Conservation (phyloP, 2,113 vertebrate genomes). For the Tauraco erythrolophus region DNA sequence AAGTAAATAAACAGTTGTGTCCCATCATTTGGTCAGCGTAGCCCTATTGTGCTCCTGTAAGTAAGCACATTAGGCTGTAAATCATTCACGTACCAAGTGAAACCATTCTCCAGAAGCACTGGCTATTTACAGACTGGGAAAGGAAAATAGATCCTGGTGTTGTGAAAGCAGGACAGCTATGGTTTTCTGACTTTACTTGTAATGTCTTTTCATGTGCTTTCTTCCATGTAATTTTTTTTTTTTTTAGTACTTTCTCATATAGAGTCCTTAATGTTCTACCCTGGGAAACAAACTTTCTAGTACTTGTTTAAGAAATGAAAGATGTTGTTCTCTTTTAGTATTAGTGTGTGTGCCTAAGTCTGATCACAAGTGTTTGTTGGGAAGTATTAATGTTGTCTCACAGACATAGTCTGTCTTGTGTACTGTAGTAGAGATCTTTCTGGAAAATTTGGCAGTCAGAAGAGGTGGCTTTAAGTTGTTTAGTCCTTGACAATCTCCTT, state of each 20-base stretch:
- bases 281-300: not conserved
- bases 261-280: not conserved
- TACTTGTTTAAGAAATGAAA: not conserved
- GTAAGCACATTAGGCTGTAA: not conserved
- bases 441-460: not conserved
- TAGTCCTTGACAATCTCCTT: not conserved
- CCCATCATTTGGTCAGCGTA: not conserved
- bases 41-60: not conserved
- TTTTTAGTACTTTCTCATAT: not conserved
- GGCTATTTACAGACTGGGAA: not conserved
- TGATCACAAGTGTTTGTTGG: not conserved
- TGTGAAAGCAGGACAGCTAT: not conserved
- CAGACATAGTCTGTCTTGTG: accelerated
- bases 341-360: not conserved
- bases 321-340: not conserved
- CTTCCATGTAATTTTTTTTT: not conserved
- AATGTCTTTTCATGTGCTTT: not conserved
- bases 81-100: not conserved
- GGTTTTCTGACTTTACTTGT: not conserved
- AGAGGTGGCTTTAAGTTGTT: not conserved
- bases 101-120: not conserved
- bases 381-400: not conserved
- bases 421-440: not conserved
- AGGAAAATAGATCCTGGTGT: not conserved
- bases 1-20: not conserved